These are phyloP conservation scores for Hyperoodon ampullatus DNA, from an alignment of 2,113 vertebrate genomes.

Conservation along the genomic window DNA sequence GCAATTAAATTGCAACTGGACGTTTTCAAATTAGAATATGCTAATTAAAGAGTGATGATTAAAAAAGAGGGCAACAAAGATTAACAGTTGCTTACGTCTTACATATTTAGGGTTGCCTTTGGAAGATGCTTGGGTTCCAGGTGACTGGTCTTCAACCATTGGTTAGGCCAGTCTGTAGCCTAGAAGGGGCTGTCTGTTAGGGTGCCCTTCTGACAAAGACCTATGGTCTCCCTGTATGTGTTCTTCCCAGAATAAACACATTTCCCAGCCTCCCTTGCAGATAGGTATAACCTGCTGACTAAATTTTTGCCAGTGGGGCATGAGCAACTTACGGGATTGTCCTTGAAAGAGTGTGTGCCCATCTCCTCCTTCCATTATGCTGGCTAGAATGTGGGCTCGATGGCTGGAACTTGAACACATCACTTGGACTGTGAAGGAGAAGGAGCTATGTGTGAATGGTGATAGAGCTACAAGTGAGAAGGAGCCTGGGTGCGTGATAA, in stretches of 20 bases:
- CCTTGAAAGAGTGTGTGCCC: not conserved
- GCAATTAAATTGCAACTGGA: not conserved
- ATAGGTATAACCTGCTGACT: not conserved
- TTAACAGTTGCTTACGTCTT: not conserved
- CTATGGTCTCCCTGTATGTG: not conserved
- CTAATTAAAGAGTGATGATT: not conserved
- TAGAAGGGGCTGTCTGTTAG: not conserved
- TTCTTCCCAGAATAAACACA: not conserved
- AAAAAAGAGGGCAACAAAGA: not conserved
- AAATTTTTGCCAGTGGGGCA: not conserved
- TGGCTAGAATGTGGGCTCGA: not conserved
- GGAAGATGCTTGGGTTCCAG: not conserved
- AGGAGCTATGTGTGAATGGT: not conserved
- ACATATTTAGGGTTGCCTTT: not conserved
- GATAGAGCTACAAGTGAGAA: not conserved
- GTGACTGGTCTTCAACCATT: not conserved
- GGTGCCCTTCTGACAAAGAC: not conserved
- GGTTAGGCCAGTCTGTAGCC: not conserved
- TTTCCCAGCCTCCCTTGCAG: not conserved
- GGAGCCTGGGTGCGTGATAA: not conserved
- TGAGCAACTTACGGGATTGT: not conserved
- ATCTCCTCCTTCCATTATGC: not conserved
- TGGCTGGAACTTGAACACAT: not conserved
- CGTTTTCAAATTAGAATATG: no score
- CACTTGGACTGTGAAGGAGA: not conserved